These are phyloP conservation scores for Alligator mississippiensis DNA, from an alignment of 2,113 vertebrate genomes.

Conservation along the genomic window DNA sequence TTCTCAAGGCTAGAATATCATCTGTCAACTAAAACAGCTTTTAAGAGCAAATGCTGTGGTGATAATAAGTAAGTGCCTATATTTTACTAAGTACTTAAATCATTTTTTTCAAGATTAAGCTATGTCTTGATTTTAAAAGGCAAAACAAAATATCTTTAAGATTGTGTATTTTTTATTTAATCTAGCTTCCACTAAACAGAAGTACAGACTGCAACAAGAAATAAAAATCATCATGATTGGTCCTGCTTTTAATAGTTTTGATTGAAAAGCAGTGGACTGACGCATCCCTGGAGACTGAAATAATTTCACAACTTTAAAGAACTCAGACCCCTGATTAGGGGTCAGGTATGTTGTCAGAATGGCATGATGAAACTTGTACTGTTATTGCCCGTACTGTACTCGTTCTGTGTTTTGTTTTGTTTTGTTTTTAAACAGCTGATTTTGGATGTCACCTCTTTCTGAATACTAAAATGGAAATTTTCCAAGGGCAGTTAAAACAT, in stretches of 20 bases:
- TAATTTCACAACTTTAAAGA: neutral
- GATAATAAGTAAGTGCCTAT: neutral
- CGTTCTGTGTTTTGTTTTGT: neutral
- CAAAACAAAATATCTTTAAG: neutral
- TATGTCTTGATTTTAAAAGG: neutral
- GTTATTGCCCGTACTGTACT: neutral
- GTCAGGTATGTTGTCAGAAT: neutral
- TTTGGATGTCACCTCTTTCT: neutral
- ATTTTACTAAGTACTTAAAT: neutral
- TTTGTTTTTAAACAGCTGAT: neutral
- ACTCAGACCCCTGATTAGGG: neutral
- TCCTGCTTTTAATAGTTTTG: neutral
- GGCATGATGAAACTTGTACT: fast-evolving
- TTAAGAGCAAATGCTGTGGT: neutral
- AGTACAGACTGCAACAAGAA: neutral
- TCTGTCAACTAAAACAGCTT: neutral
- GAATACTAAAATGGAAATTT: neutral
- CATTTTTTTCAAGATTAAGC: neutral
- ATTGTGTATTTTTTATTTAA: neutral
- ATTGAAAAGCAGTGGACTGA: neutral
- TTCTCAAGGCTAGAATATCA: neutral
- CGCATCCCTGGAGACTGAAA: neutral
- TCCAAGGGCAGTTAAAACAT: neutral
- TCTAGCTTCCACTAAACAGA: neutral
- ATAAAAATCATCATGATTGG: neutral